Evolutionary conservation across 2,113 vertebrate species (phyloP), one percentile per base, ranked within the genome.

Genomic region (Seriola quinqueradiata): DNA sequence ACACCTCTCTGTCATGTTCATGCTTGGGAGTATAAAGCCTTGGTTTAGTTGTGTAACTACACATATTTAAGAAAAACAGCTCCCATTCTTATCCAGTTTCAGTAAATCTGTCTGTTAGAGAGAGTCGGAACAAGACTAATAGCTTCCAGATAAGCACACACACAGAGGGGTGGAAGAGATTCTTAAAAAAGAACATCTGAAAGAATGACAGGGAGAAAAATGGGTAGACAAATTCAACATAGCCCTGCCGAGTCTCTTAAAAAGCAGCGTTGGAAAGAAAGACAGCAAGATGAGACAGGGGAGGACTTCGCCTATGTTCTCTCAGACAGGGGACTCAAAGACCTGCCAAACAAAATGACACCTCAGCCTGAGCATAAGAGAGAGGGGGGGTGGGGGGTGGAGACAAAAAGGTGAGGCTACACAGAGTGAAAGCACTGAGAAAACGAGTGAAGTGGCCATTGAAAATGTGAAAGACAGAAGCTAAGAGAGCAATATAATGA

Each of bases 341-440:
- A 85, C 59, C 85, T 90, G 89, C 75, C 87, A 90, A 73, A 84
- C 82, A 78, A 90, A 90, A 87, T 87, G 83, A 85, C 77, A 89
- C 44, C 2, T 36, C 75, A 68, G 77, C 66, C 55, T 54, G 75
- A 86, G 70, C 59, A 25, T 21, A 34, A 21, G 36, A 69, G 67
- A 21, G 28, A 40, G 61, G 40, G 42, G 48, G 11, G 60, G 19
- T n/a, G n/a, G 21, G 19, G 40, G 54, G 54, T 25, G 58, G 57
- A 84, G 50, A 71, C 50, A 36, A 63, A 74, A 72, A 81, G 81
- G 84, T 78, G 85, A 85, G 50, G 34, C 54, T 2, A 61, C 67
- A 52, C 21, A 14, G 16, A 79, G 61, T 17, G 42, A 84, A 81
- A 69, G 58, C 32, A 36, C 28, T 23, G 61, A 69, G 21, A 67